Percentiles rank a stretch among this genome's conserved stretches.
These are phyloP conservation scores for Poeciliopsis infans DNA, from an alignment of 2,797 vertebrate species.

Conservation along the genomic window DNA sequence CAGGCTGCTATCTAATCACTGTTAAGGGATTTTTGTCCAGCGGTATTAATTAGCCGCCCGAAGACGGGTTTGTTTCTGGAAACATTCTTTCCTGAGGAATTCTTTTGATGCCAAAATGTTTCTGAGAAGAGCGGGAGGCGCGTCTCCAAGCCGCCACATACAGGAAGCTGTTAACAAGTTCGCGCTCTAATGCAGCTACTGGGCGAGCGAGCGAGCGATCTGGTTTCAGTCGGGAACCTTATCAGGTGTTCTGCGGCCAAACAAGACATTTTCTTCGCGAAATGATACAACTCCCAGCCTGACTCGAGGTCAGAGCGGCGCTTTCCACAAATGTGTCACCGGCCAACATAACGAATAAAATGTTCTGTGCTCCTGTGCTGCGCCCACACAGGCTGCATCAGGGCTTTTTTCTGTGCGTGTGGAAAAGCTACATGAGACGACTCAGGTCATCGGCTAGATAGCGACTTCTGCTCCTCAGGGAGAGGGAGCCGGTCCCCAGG, in stretches of 20 bases:
- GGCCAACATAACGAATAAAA: slow-evolving; percentile 26
- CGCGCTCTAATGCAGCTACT: neutral
- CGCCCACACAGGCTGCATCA: slow-evolving; percentile 1
- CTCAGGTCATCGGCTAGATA: slow-evolving; percentile 19
- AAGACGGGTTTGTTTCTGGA: neutral
- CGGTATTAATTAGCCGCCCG: neutral
- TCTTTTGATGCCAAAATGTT: neutral
- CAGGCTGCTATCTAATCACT: neutral
- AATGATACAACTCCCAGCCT: slow-evolving; percentile 15
- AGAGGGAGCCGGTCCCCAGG: slow-evolving; percentile 4
- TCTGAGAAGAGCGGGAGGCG: neutral
- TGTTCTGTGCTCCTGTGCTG: slow-evolving; percentile 17
- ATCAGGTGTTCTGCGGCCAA: slow-evolving; percentile 32
- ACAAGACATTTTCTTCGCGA: slow-evolving; percentile 10
- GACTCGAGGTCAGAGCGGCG: slow-evolving; percentile 40
- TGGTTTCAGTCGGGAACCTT: slow-evolving; percentile 20
- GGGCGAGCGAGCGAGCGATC: slow-evolving; percentile 3
- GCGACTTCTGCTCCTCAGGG: slow-evolving; percentile 12
- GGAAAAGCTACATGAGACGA: slow-evolving; percentile 13
- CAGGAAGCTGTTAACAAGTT: neutral
- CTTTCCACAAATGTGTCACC: slow-evolving; percentile 38
- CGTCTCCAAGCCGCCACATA: neutral
- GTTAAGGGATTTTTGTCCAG: neutral
- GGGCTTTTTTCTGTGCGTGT: neutral
- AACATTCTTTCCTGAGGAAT: neutral